Conservation (phyloP, 2,113 vertebrate genomes). For the Myanophis thanlyinensis region DNA sequence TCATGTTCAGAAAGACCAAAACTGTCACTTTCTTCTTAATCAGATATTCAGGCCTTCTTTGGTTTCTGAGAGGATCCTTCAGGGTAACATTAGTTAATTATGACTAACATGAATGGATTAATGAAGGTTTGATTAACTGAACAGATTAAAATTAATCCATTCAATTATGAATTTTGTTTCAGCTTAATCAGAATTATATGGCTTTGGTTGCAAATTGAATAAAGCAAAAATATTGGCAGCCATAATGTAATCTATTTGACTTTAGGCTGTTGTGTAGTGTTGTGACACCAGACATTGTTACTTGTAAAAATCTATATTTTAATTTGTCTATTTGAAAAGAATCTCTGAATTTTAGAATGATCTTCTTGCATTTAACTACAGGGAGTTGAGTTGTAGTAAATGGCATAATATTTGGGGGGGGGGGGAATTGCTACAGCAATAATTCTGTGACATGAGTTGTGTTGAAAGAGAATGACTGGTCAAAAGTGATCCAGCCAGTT, state of each 20-base stretch:
- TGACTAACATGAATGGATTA: too few species aligned
- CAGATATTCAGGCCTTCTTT: background rate
- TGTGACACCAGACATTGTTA: background rate
- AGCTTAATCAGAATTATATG: background rate
- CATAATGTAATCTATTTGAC: background rate
- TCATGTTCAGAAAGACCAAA: background rate
- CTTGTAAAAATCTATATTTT: background rate
- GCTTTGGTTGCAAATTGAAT: background rate
- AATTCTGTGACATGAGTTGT: too few species aligned
- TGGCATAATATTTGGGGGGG: background rate
- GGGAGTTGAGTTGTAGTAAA: background rate
- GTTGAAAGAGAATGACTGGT: too few species aligned
- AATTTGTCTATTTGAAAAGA: background rate
- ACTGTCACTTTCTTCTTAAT: background rate
- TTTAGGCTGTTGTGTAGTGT: background rate
- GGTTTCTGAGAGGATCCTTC: background rate
- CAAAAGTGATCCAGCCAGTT: too few species aligned
- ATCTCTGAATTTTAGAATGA: background rate
- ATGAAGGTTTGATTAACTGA: too few species aligned
- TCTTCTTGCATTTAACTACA: background rate
- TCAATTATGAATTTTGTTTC: background rate
- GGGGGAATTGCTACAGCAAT: background rate
- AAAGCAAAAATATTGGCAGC: background rate
- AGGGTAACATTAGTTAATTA: background rate
- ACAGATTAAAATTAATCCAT: background rate